Base-by-base conservation (phyloP, 2,113 vertebrate genomes). In the Phainopepla nitens region DNA sequence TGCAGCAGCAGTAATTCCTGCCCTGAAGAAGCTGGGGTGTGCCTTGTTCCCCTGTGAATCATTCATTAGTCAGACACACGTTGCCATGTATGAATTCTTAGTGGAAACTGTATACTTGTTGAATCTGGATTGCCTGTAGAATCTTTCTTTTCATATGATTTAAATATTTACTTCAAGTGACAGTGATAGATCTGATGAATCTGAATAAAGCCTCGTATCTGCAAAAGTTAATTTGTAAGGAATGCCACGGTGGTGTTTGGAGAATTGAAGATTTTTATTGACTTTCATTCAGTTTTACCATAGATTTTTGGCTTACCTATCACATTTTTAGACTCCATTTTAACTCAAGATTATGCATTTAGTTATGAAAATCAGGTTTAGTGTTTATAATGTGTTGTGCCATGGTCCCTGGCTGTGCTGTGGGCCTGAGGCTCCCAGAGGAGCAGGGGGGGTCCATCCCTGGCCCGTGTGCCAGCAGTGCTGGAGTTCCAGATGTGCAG, bases 401-500 rank as follows among this genome's bases (percentile, higher is more conserved):
- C 7, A 1, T 11, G 35, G 50, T 28, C 28, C 16, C 42, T 49
- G 68, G 18, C 42, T 10, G 0, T 50, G 57, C 72, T 69, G 27
- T 51, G 45, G 10, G 35, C 3, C 41, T 53, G 66, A n/a, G n/a
- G 36, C 5, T 0, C 18, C 21, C 13, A 27, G 62, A 31, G 28
- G 15, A 27, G n/a, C 29, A 15, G 45, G n/a, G n/a, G 0, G 1
- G 1, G 1, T 53, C 54, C 33, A 29, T 35, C 16, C 35, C 39
- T 35, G 18, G 9, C 20, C 2, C 1, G 0, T 3, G 11, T 49
- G 17, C 6, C 17, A 25, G 28, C 0, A 0, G 5, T 19, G 15
- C 22, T 83, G 72, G 42, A 6, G 0, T 68, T 60, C 22, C 7
- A 28, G 12, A 13, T 9, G 19, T 64, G 20, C 53, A 24, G 0